These are phyloP conservation scores for Pristionchus mayeri DNA, from an alignment of 2,888 invertebrate genomes.

Conservation along the genomic window DNA sequence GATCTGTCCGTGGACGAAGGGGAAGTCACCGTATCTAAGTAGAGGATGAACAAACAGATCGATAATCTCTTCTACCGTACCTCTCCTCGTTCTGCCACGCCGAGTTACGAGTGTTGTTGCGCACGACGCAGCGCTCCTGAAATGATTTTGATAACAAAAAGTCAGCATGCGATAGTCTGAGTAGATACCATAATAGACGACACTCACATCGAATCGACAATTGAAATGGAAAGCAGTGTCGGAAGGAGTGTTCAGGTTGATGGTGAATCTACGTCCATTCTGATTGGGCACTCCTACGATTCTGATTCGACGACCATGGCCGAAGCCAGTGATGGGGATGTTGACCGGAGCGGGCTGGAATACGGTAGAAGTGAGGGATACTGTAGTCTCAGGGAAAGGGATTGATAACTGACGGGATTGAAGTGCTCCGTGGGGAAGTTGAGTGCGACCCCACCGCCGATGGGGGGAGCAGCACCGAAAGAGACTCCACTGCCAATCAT, in stretches of 20 bases:
- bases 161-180: neutral
- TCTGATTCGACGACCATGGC: conserved; percentile 60
- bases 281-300: conserved; percentile 58
- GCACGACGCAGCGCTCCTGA: conserved; percentile 81
- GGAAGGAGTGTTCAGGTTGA: conserved; percentile 87
- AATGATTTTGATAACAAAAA: conserved; percentile 6
- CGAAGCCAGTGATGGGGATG: conserved; percentile 62
- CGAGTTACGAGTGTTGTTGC: conserved; percentile 83
- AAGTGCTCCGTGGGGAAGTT: conserved; percentile 42
- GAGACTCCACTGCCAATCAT: conserved; percentile 39
- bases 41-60: neutral
- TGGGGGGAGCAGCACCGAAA: neutral
- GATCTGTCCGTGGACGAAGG: conserved; percentile 52
- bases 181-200: neutral
- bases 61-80: conserved; percentile 9
- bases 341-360: conserved; percentile 56
- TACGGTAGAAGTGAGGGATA: neutral
- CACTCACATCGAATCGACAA: conserved; percentile 82
- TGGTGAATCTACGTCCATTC: conserved; percentile 44
- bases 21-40: neutral
- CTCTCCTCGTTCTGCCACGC: conserved; percentile 79
- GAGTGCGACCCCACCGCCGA: conserved; percentile 14
- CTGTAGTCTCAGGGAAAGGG: neutral
- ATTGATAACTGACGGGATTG: neutral
- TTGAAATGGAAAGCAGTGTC: conserved; percentile 86